Conservation (phyloP, 2,797 vertebrate species). For the Tenualosa ilisha region DNA sequence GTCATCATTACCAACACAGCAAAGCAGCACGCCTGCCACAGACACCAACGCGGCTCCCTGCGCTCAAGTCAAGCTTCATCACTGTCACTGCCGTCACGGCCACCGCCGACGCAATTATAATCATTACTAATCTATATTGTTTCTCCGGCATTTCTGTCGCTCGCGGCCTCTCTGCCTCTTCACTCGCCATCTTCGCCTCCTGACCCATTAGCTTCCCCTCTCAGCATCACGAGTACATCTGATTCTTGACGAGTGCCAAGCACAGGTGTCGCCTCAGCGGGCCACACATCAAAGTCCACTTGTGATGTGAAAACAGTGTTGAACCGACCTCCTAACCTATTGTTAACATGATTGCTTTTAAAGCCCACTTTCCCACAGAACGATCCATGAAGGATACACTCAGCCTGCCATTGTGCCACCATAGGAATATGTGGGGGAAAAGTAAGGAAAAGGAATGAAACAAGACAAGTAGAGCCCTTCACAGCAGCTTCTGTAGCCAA, state of each 20-base stretch:
- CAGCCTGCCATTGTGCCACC: background rate
- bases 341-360: slow-evolving; percentile 46
- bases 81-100: background rate
- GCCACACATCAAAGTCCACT: slow-evolving; percentile 46
- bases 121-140: background rate
- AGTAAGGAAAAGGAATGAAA: background rate
- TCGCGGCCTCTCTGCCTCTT: background rate
- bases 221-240: background rate
- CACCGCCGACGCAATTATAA: background rate
- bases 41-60: background rate
- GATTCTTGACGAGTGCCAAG: slow-evolving; percentile 20
- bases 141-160: background rate
- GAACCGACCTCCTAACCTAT: slow-evolving; percentile 34
- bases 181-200: background rate
- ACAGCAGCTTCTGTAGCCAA: background rate
- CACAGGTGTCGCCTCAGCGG: slow-evolving; percentile 37
- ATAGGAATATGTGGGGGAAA: slow-evolving; percentile 10
- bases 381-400: slow-evolving; percentile 45
- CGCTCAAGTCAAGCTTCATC: slow-evolving; percentile 12
- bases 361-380: slow-evolving; percentile 42
- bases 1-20: slow-evolving; percentile 42
- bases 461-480: background rate
- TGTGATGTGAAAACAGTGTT: slow-evolving; percentile 50
- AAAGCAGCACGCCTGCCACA: slow-evolving; percentile 31
- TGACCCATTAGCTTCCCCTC: background rate